Conservation (phyloP, 53 echinoderm and acorn worm genomes). For the Antedon mediterranea region DNA sequence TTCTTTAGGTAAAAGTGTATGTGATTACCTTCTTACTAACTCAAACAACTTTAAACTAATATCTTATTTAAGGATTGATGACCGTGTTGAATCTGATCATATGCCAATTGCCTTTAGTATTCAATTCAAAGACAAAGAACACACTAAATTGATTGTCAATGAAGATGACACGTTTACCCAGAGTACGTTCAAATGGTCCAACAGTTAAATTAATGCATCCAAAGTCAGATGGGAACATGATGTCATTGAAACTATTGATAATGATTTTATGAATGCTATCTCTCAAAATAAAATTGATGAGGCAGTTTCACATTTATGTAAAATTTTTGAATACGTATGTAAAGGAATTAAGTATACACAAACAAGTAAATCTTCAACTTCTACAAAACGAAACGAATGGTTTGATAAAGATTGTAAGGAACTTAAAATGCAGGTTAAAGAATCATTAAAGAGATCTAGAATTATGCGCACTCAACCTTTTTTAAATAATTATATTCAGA, state of each 20-base stretch:
- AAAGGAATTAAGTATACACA: background rate
- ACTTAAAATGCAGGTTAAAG: too few species aligned
- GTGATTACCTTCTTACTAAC: background rate
- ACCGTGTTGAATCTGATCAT: background rate
- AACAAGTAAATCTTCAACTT: too few species aligned
- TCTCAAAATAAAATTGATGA: background rate
- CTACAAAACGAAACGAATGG: too few species aligned
- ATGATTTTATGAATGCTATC: background rate
- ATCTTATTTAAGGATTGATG: background rate
- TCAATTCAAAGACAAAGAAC: background rate
- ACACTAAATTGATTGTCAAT: background rate
- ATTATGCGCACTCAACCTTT: too few species aligned
- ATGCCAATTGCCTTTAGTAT: background rate
- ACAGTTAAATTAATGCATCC: background rate
- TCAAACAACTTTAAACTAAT: background rate
- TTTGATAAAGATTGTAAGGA: too few species aligned
- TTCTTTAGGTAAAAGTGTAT: background rate
- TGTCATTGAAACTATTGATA: background rate
- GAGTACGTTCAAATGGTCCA: background rate
- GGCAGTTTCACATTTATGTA: background rate
- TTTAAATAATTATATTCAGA: too few species aligned
- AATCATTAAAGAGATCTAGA: too few species aligned
- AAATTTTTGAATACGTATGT: background rate
- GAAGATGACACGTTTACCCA: background rate
- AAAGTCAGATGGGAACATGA: background rate